Evolutionary conservation across 2,113 vertebrate genomes (phyloP), one percentile per base, ranked within the genome.

Genomic region (Trachemys scripta): DNA sequence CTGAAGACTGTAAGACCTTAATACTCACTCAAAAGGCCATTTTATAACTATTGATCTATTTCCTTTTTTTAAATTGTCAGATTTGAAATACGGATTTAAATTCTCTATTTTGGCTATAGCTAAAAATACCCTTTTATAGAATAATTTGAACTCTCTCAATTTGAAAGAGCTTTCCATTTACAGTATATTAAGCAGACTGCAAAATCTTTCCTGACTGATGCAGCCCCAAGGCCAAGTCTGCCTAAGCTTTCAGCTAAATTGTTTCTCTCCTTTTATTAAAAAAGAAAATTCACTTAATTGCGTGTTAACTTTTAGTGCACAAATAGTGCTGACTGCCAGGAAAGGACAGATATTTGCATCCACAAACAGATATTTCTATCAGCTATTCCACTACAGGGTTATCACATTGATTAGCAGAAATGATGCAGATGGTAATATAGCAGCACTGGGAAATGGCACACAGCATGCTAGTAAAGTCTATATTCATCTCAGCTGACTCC

Each of bases 361-460:
- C n/a, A 88, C 54, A 83, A 81, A 81, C 45, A 85, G 85, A 75
- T 81, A 92, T 92, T 88, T 95, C 31, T 51, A 85, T 88, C 78
- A 79, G 62, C 2, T 80, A 38, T n/a, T 78, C 91, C 72, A 56
- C 87, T 92, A 92, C 88, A 91, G 83, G 93, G 31, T 25, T 62
- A 92, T 22, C 50, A 82, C 53, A 95, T 82, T 93, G 92, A 94
- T 93, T 81, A 92, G 59, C 35, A 95, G 35, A 13, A 47, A 79
- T 69, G 76, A 85, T 16, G 20, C 47, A 78, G 42, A 47, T 47
- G 24, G 76, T 82, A 90, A 50, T 59, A 47, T 0, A 72, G 31
- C 29, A 88, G 86, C 6, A 75, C 2, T 87, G 76, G 80, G 88
- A 94, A 85, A 87, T 0, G 2, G 45, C 50, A 57, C 62, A 50